Conservation (phyloP, 2,888 invertebrate genomes). For the Oscheius sp. region DNA sequence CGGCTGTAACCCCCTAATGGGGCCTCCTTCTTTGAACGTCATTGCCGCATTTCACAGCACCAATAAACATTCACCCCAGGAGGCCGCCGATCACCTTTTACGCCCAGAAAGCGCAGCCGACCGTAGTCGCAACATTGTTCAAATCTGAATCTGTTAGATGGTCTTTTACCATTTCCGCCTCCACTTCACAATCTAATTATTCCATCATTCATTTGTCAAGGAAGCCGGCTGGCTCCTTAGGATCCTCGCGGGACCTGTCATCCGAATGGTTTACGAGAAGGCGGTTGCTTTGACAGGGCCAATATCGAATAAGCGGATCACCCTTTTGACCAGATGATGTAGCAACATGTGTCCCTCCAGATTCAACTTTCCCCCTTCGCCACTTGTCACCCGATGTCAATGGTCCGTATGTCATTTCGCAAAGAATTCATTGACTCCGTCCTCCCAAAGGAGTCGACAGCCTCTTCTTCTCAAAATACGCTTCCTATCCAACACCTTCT, state of each 20-base stretch:
- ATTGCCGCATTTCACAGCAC: neutral
- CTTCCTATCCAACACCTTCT: neutral
- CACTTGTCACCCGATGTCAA: constrained; percentile 25
- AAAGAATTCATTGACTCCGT: constrained; percentile 26
- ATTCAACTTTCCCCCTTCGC: neutral
- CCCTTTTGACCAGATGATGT: constrained; percentile 16
- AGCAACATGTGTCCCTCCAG: constrained; percentile 1
- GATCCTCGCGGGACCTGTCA: constrained; percentile 29
- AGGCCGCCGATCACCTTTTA: constrained; percentile 21
- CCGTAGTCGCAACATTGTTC: constrained; percentile 24
- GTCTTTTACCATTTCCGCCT: neutral
- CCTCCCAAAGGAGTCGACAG: neutral
- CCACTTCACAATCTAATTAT: constrained; percentile 3
- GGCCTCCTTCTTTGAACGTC: constrained; percentile 4
- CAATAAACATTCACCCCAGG: constrained; percentile 30
- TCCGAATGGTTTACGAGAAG: constrained; percentile 25
- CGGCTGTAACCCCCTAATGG: constrained; percentile 14
- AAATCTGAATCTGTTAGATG: no score
- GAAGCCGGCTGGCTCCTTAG: constrained; percentile 27
- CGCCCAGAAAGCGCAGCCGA: constrained; percentile 8
- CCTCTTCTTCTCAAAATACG: neutral
- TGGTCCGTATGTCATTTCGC: constrained; percentile 27
- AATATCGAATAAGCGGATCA: constrained; percentile 27
- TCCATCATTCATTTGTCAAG: constrained; percentile 1
- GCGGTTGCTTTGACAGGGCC: constrained; percentile 21